Base-by-base conservation (phyloP, 2,888 invertebrate species). In the Hedychridium roseum region DNA sequence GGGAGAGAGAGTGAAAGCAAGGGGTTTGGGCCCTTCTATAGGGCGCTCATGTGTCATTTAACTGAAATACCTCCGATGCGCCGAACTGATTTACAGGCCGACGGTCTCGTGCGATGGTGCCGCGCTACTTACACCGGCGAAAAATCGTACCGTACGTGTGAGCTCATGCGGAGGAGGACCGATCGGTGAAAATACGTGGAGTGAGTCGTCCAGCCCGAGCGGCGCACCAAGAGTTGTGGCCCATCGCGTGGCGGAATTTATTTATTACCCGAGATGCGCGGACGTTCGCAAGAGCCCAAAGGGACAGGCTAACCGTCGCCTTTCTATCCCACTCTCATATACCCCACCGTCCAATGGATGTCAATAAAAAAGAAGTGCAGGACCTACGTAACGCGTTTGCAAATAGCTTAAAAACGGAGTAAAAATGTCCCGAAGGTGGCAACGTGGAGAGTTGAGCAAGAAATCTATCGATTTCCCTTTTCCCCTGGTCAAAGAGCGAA, bases 51-150 rank as follows among this genome's bases (percentile, higher is more conserved):
- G 69, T 72, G 70, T 76, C 74, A 74, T 75, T 77, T 74, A 72
- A 71, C 73, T 67, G 72, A 71, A 75, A 77, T 75, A 70, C 68
- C 73, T 70, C 70, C 70, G 69, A 74, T 76, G 71, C 72, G 69
- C 55, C 62, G 63, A 71, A 73, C 67, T 77, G 75, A 77, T 77
- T 77, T 76, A 76, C 70, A 68, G 60, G 66, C 64, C 52, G 49
- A 44, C 54, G 41, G 48, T 45, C 42, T 9, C 20, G 18, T 6
- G 12, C 20, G 12, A 17, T n/a, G 11, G 3, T 7, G 11, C 16
- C n/a, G 9, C 23, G n/a, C 7, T n/a, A 38, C 20, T 12, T 31
- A 31, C 21, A 16, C 3, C 14, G 17, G 15, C 7, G 17, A 3
- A 6, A 12, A 18, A 16, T 15, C 14, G 23, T 15, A 41, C 17